Evolutionary conservation across 2,113 vertebrate genomes (phyloP).

Genomic region (Cardinalis cardinalis): DNA sequence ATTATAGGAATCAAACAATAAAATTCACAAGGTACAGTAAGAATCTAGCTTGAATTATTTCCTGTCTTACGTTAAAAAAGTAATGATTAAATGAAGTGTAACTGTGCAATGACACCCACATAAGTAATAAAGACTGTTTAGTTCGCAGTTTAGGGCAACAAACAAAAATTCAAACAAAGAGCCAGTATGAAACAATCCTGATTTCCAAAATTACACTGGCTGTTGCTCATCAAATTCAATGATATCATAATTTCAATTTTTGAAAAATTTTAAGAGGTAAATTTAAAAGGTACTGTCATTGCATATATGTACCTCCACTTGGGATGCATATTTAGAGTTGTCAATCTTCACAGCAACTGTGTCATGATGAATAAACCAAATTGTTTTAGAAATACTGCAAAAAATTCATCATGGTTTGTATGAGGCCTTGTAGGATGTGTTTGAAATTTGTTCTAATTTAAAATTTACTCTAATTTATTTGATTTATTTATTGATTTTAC

Average conservation of each 20-base stretch:
- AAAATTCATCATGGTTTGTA: neutral
- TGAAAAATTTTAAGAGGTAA: neutral
- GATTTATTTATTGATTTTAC: neutral
- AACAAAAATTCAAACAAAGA: neutral
- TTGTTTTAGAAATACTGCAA: neutral
- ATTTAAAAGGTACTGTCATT: neutral
- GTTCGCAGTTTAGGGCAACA: neutral
- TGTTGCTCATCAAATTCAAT: neutral
- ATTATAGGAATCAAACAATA: neutral
- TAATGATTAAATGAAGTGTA: neutral
- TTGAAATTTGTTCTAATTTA: neutral
- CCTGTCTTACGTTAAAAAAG: neutral
- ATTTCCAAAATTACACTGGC: neutral
- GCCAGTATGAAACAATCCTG: neutral
- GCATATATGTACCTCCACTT: neutral
- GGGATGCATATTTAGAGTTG: neutral
- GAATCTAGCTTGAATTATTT: neutral
- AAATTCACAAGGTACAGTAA: neutral
- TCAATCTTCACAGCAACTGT: neutral
- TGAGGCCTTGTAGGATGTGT: neutral
- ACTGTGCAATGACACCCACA: neutral
- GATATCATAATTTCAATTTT: neutral
- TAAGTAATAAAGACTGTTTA: neutral
- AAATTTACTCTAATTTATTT: neutral
- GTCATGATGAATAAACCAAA: neutral